These are phyloP conservation scores for Seison nebaliae DNA, from an alignment of 1,140 invertebrate species.

Conservation along the genomic window DNA sequence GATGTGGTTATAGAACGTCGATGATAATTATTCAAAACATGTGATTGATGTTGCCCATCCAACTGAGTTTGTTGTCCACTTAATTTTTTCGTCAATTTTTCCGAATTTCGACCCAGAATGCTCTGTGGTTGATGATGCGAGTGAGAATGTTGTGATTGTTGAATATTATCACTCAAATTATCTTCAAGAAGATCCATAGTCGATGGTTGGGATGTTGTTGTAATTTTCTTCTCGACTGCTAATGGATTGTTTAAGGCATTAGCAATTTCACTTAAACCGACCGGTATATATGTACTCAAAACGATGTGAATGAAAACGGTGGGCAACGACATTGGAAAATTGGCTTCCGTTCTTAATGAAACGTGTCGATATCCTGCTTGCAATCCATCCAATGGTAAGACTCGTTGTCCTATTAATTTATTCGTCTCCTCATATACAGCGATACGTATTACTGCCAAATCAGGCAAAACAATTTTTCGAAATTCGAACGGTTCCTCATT, in stretches of 20 bases:
- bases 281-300: slow-evolving; percentile 95
- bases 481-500: slow-evolving; percentile 94
- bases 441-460: slow-evolving; percentile 79
- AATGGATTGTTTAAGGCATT: slow-evolving; percentile 82
- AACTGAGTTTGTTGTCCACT: too few species aligned
- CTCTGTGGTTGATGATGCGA: too few species aligned
- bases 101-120: too few species aligned
- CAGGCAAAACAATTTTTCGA: slow-evolving; percentile 85
- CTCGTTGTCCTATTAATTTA: slow-evolving; percentile 78
- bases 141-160: too few species aligned
- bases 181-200: too few species aligned
- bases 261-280: slow-evolving; percentile 93
- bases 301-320: slow-evolving; percentile 97
- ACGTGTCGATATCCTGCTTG: slow-evolving; percentile 88
- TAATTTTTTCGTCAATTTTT: too few species aligned
- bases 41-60: too few species aligned
- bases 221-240: slow-evolving; percentile 62
- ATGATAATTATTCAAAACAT: too few species aligned
- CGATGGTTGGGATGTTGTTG: too few species aligned
- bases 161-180: too few species aligned
- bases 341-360: slow-evolving; percentile 79
- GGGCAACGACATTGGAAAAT: slow-evolving; percentile 89
- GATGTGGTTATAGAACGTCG: too few species aligned
- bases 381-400: slow-evolving; percentile 79
- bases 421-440: slow-evolving; percentile 95